These are phyloP conservation scores for Halichondria panicea DNA, from an alignment of 37 sponge, comb jelly and placozoan genomes.

Conservation along the genomic window DNA sequence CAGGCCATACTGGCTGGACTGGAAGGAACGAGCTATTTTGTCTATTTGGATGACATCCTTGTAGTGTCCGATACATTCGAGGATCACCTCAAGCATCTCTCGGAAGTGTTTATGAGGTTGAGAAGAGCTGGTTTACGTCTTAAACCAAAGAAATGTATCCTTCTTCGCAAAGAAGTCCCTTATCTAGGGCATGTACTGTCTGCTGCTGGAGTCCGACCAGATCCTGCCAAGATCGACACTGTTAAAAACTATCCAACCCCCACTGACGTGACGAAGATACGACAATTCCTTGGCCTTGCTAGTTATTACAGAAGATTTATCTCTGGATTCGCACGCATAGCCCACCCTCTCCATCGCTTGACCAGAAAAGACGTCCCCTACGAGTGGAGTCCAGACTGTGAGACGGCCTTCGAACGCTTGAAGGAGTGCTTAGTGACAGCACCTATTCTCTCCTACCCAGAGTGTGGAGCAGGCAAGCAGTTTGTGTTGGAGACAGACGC, in stretches of 20 bases:
- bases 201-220: slow-evolving; percentile 1
- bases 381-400: slow-evolving; percentile 26
- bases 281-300: slow-evolving; percentile 29
- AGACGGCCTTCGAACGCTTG: slow-evolving; percentile 37
- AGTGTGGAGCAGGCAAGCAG: slow-evolving; percentile 5
- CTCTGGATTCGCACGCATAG: slow-evolving; percentile 13
- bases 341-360: slow-evolving; percentile 25
- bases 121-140: slow-evolving; percentile 22
- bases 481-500: slow-evolving; percentile 65
- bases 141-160: slow-evolving; percentile 42
- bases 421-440: slow-evolving; percentile 10
- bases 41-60: slow-evolving; percentile 39
- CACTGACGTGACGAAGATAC: not conserved
- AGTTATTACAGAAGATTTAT: slow-evolving; percentile 30
- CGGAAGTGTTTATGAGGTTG: slow-evolving; percentile 18
- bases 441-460: slow-evolving; percentile 39
- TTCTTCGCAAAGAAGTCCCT: not conserved
- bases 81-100: slow-evolving; percentile 23
- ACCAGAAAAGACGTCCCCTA: slow-evolving; percentile 13
- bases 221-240: slow-evolving; percentile 9
- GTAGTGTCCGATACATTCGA: slow-evolving; percentile 9
- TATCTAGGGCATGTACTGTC: slow-evolving; percentile 41
- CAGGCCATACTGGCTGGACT: slow-evolving; percentile 15
- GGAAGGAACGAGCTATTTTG: slow-evolving; percentile 5
- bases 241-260: slow-evolving; percentile 14